Evolutionary conservation across 1,140 invertebrate species (phyloP), one percentile per base, ranked within the genome.

Genomic region (Episyrphus balteatus): DNA sequence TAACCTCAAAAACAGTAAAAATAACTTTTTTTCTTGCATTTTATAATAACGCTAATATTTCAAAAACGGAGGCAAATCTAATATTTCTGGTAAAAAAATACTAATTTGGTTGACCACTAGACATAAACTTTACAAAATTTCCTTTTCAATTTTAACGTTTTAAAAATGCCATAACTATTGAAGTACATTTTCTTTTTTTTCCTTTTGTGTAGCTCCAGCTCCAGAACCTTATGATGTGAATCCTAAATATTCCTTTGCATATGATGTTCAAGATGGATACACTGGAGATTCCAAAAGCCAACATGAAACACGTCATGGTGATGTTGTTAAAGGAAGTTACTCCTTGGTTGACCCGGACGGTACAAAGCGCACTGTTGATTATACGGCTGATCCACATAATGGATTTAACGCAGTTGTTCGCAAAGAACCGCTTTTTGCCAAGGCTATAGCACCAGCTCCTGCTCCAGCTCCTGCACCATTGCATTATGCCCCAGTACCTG

Each of bases 321-420:
- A 82, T 57, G 73, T 81, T 14, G 80, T 82, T 9, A 74, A 80
- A 56, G 80, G 80, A 33, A 72, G 73, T 31, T 81, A 81, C 62
- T 78, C 76, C 2, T 58, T 82, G 14, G 70, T 78, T 15, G 79
- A 82, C 51, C 75, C 80, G 1, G 80, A 83, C 56, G 81, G 80
- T 46, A 75, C 74, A 44, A 73, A 76, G 44, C 73, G 80, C 50
- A 76, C 75, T 18, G 80, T 82, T 1, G 77, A 80, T 53, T 82
- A 83, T 63, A 79, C 77, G 5, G 76, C 76, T 30, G 75, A 78
- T 60, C 70, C 75, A 2, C 64, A 67, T 43, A 54, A 67, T 46
- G 65, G 68, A 41, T 70, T 70, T 31, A 73, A 72, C 56, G 72
- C 71, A 6, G 69, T 73, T 10, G 71, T 73, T 2, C 70, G 71